phyloP scores from a whole-genome alignment of 2,797 vertebrate species.

The Lacerta viridis region DNA sequence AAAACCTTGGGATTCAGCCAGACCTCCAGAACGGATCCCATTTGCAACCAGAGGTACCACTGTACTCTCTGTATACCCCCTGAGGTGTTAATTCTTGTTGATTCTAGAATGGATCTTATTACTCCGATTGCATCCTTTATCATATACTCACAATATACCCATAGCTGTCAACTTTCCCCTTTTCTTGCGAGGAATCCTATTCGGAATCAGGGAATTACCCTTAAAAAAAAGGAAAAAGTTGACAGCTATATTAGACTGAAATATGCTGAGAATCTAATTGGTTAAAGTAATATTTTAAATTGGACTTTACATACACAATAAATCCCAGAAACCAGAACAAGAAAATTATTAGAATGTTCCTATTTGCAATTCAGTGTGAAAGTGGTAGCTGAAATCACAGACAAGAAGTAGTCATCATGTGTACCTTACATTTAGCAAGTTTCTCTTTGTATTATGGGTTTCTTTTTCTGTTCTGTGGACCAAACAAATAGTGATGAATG shows the following conservation, averaged over 20 bases:
- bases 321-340: neutral
- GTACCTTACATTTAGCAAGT: neutral
- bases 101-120: conserved; percentile 17
- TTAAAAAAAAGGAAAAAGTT: no score
- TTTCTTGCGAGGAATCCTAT: no score
- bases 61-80: neutral
- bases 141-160: neutral
- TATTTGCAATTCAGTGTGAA: conserved; percentile 25
- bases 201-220: no score
- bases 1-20: no score
- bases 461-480: conserved; percentile 15
- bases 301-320: conserved; percentile 37
- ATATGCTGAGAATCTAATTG: neutral
- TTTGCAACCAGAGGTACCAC: no score
- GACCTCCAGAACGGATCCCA: no score
- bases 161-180: no score
- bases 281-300: conserved; percentile 33
- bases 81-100: conserved; percentile 9
- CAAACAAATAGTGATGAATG: conserved; percentile 23
- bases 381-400: conserved; percentile 21
- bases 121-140: neutral
- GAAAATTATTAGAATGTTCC: conserved; percentile 28
- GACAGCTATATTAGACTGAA: neutral
- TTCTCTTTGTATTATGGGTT: neutral
- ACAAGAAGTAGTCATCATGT: neutral